Base-by-base conservation (phyloP, 1,140 invertebrate species). In the Eufriesea mexicana region DNA sequence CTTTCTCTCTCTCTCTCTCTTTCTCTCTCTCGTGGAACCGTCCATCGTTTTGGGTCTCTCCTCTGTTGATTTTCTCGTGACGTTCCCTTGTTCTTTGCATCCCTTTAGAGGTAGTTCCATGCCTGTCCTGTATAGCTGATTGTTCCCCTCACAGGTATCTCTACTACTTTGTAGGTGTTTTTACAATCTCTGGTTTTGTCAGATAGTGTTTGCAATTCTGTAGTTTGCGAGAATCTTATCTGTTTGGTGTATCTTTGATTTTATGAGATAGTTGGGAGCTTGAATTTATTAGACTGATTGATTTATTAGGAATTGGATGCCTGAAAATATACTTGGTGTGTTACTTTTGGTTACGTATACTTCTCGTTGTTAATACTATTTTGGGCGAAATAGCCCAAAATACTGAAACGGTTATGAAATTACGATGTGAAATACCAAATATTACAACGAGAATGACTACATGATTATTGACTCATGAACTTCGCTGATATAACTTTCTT, bases 21-120 rank as follows among this genome's bases (percentile, higher is more conserved):
- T 35, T 9, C 16, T 28, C 25, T 35, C 16, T 9, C 18, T 16
- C 5, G n/a, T n/a, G 35, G 35, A 35, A 61, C 25, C n/a, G n/a
- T n/a, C 59, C n/a, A 16, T 25, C 59, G n/a, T 25, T 61, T 62
- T 20, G 28, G 28, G 18, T 35, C 28, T 18, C 28, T 62, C 5
- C 16, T 42, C 20, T 68, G 55, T 20, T 54, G 45, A 68, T 74
- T 84, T 79, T 57, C 77, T 59, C 79, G 66, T 80, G 72, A 16
- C 25, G 20, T 45, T 23, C 23, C 49, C 6, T 45, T 16, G 51
- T 64, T 47, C 57, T 16, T 35, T 28, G 16, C 61, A 16, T 9
- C 25, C 61, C 28, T 62, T 62, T 35, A 7, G 25, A 12, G n/a
- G 25, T 14, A 61, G 12, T n/a, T 25, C n/a, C 12, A 16, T 25